Percentiles rank a stretch among this genome's conserved stretches.
Conservation (phyloP, 2,113 vertebrate genomes). For the Bambusicola thoracicus region DNA sequence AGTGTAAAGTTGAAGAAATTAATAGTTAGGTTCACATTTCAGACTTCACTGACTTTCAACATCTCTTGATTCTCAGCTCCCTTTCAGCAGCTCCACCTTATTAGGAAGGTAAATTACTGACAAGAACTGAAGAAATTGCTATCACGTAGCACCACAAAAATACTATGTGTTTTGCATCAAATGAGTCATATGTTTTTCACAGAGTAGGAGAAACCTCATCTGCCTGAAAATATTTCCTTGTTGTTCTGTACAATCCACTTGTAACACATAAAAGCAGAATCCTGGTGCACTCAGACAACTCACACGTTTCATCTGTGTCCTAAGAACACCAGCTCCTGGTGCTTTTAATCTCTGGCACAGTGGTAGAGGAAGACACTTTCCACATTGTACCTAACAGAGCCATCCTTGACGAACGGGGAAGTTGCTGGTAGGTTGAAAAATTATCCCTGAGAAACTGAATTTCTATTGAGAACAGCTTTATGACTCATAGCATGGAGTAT, state of each 20-base stretch:
- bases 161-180: constrained; percentile 35
- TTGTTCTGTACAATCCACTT: background rate
- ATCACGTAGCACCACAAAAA: constrained; percentile 26
- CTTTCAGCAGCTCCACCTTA: constrained; percentile 29
- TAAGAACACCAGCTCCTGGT: background rate
- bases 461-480: background rate
- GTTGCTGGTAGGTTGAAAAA: background rate
- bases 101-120: constrained; percentile 46
- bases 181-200: constrained; percentile 57
- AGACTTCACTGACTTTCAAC: constrained; percentile 37
- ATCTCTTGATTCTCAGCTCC: constrained; percentile 9
- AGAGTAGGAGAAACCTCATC: constrained; percentile 35
- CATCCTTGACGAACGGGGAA: background rate
- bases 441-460: background rate
- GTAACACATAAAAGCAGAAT: background rate
- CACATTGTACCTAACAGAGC: background rate
- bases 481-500: background rate
- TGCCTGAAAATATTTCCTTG: constrained; percentile 39
- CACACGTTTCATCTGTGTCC: background rate
- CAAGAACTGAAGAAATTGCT: constrained; percentile 34
- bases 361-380: background rate
- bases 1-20: background rate
- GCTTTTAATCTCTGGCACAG: background rate
- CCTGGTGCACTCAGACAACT: background rate
- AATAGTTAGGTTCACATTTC: constrained; percentile 11